Base-by-base conservation (phyloP, 2,797 vertebrate genomes). In the Lepus oiostolus region DNA sequence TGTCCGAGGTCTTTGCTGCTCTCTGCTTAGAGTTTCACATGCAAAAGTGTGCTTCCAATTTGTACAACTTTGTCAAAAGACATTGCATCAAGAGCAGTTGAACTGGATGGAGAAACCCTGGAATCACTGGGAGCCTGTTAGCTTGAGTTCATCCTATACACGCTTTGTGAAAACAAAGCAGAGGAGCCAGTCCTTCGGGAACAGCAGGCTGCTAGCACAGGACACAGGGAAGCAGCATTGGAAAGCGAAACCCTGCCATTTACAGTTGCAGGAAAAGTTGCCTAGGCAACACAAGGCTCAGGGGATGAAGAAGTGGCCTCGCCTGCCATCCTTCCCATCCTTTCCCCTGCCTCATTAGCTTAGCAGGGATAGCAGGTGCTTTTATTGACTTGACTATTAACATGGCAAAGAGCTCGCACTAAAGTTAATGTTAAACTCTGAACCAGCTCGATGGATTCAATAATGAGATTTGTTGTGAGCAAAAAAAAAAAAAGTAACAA, bases 391-490 rank as follows among this genome's bases (percentile, higher is more conserved):
- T 83, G 86, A 65, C 92, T 72, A 26, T 91, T 79, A 90, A 50
- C 67, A 81, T 60, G 30, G 28, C n/a, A 63, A 95, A 95, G 22
- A 54, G 52, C 32, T 76, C 85, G 71, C 79, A 72, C 80, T 83
- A 85, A 83, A 32, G 90, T 77, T 88, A 58, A 67, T 92, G 58
- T 90, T 97, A 85, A 62, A 88, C 79, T 88, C 91, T 42, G 79
- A 95, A 58, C 65, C 62, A 88, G 82, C 8, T 21, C 70, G 68
- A 4, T 0, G 42, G 60, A 38, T 68, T 93, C 85, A 60, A 32
- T 93, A 67, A 71, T 85, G 72, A 85, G 54, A 76, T 93, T 68
- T 97, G 38, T 65, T 68, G 22, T 63, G 74, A 3, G 0, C 60
- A 26, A 82, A 79, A 82, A 80, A 92, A 88, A 71, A 85, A 38